Evolutionary conservation across 2,888 invertebrate species (phyloP), one percentile per base, ranked within the genome.

Genomic region (Helobdella robusta): DNA sequence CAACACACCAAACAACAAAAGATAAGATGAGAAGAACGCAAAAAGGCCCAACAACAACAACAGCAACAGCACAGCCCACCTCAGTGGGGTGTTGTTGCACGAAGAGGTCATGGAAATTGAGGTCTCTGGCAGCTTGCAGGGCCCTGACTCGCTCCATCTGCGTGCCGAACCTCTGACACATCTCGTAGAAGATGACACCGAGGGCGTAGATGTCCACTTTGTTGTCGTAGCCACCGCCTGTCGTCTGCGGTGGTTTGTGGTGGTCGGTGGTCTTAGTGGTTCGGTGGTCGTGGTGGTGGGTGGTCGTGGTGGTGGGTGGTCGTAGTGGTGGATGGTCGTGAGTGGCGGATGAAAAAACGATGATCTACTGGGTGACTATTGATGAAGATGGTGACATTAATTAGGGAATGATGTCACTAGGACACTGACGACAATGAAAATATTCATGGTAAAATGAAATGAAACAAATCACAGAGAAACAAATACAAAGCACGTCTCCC

Each of bases 141-240:
- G 75, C 75, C 32, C 67, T 68, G 1, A 88, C 83, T 62, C 95
- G 81, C 40, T 98, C 97, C 84, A 91, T 87, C 79, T 91, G 88
- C 0, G 97, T 97, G 11, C 82, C 81, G 79, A 97, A 95, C 23
- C 91, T 89, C 63, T 88, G 86, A 50, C 95, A 82, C 66, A 98
- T 78, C 81, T 98, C 98, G 78, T 93, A 90, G 71, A 94, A 85
- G 68, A 98, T 92, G 67, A 98, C 83, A 1, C 94, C 95, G 70
- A 95, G 82, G 0, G 94, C 91, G 82, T 88, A 95, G 67, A 95
- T 93, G 79, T 95, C 95, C 64, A 94, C 93, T 80, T 93, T 93
- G 59, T 77, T 75, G 35, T 78, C 79, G 71, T 82, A 83, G 2
- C 69, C 70, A 50, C 73, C 70, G 11, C 75, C 74, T 35, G 69